phyloP scores from a whole-genome alignment of 1,140 invertebrate species.

The Magallana ariakensis region DNA sequence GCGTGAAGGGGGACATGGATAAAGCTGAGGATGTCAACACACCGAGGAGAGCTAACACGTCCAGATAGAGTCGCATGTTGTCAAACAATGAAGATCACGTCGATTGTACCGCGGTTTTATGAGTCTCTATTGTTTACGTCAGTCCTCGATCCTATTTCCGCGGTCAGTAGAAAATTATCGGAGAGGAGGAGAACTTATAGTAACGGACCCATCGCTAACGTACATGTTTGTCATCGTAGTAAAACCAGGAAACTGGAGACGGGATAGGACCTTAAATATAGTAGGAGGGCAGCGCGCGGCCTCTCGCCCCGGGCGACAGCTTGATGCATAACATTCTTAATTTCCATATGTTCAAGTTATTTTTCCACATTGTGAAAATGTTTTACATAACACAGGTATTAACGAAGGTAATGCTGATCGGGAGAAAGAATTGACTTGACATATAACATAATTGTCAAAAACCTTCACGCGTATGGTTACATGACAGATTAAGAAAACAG shows the following conservation, averaged over 20 bases:
- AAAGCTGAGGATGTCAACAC: not conserved
- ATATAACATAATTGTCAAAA: constrained; percentile 38
- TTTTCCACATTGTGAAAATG: constrained; percentile 34
- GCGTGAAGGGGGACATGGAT: not conserved
- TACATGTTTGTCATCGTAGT: constrained; percentile 24
- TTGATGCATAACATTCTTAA: constrained; percentile 35
- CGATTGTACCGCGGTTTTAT: constrained; percentile 6
- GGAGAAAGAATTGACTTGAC: constrained; percentile 28
- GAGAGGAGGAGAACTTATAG: constrained; percentile 2
- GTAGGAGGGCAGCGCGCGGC: constrained; percentile 29
- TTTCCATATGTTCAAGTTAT: constrained; percentile 38
- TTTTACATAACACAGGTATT: constrained; percentile 35
- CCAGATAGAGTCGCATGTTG: constrained; percentile 7
- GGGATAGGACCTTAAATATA: constrained; percentile 13
- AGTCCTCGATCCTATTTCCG: constrained; percentile 10
- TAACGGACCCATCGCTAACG: not conserved
- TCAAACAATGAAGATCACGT: constrained; percentile 25
- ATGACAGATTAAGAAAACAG: constrained; percentile 9
- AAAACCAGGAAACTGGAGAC: not conserved
- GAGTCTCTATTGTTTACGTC: not conserved
- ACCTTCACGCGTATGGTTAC: constrained; percentile 18
- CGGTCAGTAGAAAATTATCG: not conserved
- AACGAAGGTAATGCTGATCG: constrained; percentile 7
- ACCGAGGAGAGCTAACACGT: not conserved
- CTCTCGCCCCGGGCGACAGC: constrained; percentile 10